Percentiles rank a stretch among this genome's conserved stretches.
These are phyloP conservation scores for Drosophila burlai DNA, from an alignment of 1,140 invertebrate genomes.

Conservation along the genomic window DNA sequence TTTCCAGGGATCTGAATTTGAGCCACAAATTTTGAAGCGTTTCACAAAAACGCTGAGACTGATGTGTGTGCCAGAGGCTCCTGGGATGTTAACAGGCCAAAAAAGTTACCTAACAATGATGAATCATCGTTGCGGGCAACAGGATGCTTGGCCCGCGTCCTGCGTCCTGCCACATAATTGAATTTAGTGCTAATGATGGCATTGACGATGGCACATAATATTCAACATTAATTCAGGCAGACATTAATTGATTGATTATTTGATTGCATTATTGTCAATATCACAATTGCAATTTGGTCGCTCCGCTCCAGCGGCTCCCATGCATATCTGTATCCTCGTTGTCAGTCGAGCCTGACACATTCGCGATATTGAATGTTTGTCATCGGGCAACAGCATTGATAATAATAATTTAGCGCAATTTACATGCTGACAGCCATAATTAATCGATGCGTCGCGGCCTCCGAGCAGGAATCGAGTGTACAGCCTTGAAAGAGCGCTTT, in stretches of 20 bases:
- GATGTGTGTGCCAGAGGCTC: slow-evolving; percentile 28
- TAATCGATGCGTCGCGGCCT: slow-evolving; percentile 54
- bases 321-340: slow-evolving; percentile 33
- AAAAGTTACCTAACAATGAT: slow-evolving; percentile 65
- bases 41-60: slow-evolving; percentile 7
- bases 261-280: slow-evolving; percentile 83
- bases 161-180: slow-evolving; percentile 59
- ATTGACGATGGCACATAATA: slow-evolving; percentile 78
- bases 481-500: background rate
- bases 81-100: slow-evolving; percentile 14
- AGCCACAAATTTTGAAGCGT: slow-evolving; percentile 29
- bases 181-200: slow-evolving; percentile 83
- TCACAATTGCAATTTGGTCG: slow-evolving; percentile 69
- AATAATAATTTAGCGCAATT: slow-evolving; percentile 79
- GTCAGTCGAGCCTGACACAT: slow-evolving; percentile 44
- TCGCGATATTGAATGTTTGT: slow-evolving; percentile 30
- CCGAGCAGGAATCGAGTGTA: background rate
- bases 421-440: slow-evolving; percentile 76
- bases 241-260: slow-evolving; percentile 83
- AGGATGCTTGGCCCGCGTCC: slow-evolving; percentile 16
- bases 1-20: background rate
- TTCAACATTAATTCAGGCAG: slow-evolving; percentile 77
- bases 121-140: slow-evolving; percentile 55
- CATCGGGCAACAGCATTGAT: slow-evolving; percentile 44
- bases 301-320: slow-evolving; percentile 23